phyloP scores from a whole-genome alignment of 1,140 invertebrate genomes.

The Chionoecetes opilio region DNA sequence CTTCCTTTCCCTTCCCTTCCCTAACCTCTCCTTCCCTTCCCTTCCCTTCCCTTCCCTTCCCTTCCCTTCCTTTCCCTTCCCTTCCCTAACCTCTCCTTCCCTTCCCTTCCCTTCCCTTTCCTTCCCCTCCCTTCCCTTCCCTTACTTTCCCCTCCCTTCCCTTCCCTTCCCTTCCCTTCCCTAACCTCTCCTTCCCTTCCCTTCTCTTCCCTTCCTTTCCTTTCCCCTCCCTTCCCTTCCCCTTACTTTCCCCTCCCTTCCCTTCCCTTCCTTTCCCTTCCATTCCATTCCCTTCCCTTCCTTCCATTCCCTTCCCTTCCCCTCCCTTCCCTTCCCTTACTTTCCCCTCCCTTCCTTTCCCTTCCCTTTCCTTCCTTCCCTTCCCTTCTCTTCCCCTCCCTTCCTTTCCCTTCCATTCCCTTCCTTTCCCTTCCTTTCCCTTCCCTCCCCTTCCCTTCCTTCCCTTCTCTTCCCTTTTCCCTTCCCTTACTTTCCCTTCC shows the following conservation, averaged over 20 bases:
- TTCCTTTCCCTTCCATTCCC: neutral
- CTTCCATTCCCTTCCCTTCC: neutral
- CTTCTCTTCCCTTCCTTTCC: neutral
- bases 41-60: too few species aligned
- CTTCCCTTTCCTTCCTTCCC: neutral
- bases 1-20: neutral
- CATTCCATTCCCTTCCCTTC: neutral
- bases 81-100: too few species aligned
- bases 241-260: neutral
- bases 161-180: too few species aligned
- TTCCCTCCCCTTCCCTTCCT: neutral
- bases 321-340: neutral
- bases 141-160: too few species aligned
- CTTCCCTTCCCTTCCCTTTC: too few species aligned
- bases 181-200: too few species aligned
- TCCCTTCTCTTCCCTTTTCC: neutral
- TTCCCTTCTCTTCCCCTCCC: neutral
- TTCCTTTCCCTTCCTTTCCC: neutral
- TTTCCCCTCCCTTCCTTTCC: neutral
- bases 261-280: neutral
- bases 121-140: too few species aligned
- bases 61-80: too few species aligned
- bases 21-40: too few species aligned
- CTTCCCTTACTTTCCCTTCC: neutral
- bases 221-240: neutral